A percentile compares a stretch with the other conserved stretches of the same genome.
Evolutionary conservation across 92 coral and sea anemone species (phyloP).

Genomic region (Umimayanthus kanabou): DNA sequence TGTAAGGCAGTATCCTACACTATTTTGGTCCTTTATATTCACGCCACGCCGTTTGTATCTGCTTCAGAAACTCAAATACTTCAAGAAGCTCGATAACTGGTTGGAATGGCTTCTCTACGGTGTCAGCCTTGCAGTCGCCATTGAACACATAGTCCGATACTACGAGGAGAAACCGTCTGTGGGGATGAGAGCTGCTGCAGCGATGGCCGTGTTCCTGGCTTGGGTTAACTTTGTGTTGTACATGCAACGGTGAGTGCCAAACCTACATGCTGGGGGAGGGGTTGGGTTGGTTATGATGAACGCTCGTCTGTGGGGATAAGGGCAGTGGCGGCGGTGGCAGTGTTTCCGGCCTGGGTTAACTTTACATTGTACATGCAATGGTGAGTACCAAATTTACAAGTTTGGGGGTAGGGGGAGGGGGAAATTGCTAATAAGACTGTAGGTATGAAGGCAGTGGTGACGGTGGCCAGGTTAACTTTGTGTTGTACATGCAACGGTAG

Average conservation of each 20-base stretch:
- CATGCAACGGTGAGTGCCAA: conserved; percentile 30
- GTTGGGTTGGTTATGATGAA: not conserved
- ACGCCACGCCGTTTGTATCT: not conserved
- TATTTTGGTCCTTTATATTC: not conserved
- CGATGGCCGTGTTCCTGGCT: conserved; percentile 38
- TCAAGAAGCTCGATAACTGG: conserved; percentile 40
- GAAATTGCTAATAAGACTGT: no score
- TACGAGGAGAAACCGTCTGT: not conserved
- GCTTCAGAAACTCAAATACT: conserved; percentile 33
- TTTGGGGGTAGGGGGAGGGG: no score
- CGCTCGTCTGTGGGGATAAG: not conserved
- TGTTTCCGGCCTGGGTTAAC: conserved; percentile 36
- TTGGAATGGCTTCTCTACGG: conserved; percentile 43
- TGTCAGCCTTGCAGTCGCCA: conserved; percentile 9
- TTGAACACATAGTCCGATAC: not conserved
- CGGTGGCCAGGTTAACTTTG: conserved; percentile 37
- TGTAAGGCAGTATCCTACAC: no score
- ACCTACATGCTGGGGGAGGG: not conserved
- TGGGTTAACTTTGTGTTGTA: conserved; percentile 42
- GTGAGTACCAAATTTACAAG: not conserved
- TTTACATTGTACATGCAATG: conserved; percentile 36
- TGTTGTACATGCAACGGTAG: conserved; percentile 43
- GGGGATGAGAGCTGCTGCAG: conserved; percentile 28
- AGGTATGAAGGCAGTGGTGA: conserved; percentile 17
- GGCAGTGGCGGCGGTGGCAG: conserved; percentile 33